Base-by-base conservation (phyloP, 2,113 vertebrate genomes). In the Galbula dea region DNA sequence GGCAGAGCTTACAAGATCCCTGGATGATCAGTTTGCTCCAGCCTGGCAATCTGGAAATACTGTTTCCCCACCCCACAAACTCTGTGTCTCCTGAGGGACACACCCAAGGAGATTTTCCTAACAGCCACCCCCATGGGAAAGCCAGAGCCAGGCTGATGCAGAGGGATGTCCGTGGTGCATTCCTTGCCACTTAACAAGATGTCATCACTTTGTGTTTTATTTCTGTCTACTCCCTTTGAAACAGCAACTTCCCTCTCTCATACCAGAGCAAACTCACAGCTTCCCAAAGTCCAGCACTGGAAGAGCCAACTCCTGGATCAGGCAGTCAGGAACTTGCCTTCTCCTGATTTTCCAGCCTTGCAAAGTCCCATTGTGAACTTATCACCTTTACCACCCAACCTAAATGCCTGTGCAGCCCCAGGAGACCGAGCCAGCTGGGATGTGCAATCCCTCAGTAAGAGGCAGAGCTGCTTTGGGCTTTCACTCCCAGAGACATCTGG, bases 251-350 rank as follows among this genome's bases (percentile, higher is more conserved):
- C 79, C 78, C 34, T 20, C 21, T 46, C 13, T 16, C 22, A 15
- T 4, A 10, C 21, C 3, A 8, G 36, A 83, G 62, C 55, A 34
- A 62, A 43, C 45, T 54, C 79, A 4, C 66, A n/a, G 62, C 37
- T 26, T 59, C 57, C 52, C 21, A 1, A 37, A 54, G 34, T 8
- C 27, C 0, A 0, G 4, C 0, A 0, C 1, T 30, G 71, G 18
- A 48, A 48, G 11, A 66, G 32, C 61, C 73, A 63, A 67, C 32
- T 29, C 54, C 54, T n/a, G 36, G 15, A 59, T 3, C 45, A 29
- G 12, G 19, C 63, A 20, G 9, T 2, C 62, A 19, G 30, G 54
- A 21, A 36, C 58, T 61, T 6, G 20, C 71, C 43, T 66, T 26
- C 71, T 59, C 84, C 86, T 2, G 14, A 30, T 45, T 62, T 77